Evolutionary conservation across 1,140 invertebrate species (phyloP).

Genomic region (Tetramorium parvispinum): DNA sequence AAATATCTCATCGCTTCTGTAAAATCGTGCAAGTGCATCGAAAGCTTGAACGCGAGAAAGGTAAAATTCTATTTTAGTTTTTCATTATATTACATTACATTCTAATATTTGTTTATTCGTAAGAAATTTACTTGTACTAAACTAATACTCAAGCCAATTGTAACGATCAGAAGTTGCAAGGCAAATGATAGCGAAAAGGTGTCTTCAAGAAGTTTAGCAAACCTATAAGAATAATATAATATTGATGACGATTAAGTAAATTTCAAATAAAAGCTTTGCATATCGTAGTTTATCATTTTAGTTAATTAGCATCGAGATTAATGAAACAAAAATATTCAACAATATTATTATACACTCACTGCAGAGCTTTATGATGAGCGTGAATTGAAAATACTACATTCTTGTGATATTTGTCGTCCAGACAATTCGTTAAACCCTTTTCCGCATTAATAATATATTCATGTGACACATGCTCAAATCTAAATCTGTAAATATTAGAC

Average conservation of each 20-base stretch:
- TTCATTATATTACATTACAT: background rate
- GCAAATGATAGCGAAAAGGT: background rate
- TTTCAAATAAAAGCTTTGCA: background rate
- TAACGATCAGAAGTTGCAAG: conserved; percentile 7
- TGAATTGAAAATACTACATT: conserved; percentile 16
- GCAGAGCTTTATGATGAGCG: background rate
- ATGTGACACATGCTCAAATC: conserved; percentile 1
- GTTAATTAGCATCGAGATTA: background rate
- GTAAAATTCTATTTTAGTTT: background rate
- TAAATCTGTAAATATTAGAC: conserved; percentile 24
- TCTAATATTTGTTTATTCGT: background rate
- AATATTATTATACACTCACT: conserved; percentile 35
- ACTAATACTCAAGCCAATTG: background rate
- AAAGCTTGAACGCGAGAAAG: background rate
- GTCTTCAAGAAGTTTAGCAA: conserved; percentile 10
- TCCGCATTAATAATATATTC: background rate
- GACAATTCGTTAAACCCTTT: background rate
- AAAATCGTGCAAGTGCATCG: background rate
- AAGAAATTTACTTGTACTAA: conserved; percentile 32
- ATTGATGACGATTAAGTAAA: background rate
- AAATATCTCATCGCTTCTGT: conserved; percentile 34
- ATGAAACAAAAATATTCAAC: background rate
- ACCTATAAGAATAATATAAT: background rate
- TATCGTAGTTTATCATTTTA: background rate
- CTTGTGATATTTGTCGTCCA: background rate